Evolutionary conservation across 2,113 vertebrate species (phyloP).

Genomic region (Hypomesus transpacificus): DNA sequence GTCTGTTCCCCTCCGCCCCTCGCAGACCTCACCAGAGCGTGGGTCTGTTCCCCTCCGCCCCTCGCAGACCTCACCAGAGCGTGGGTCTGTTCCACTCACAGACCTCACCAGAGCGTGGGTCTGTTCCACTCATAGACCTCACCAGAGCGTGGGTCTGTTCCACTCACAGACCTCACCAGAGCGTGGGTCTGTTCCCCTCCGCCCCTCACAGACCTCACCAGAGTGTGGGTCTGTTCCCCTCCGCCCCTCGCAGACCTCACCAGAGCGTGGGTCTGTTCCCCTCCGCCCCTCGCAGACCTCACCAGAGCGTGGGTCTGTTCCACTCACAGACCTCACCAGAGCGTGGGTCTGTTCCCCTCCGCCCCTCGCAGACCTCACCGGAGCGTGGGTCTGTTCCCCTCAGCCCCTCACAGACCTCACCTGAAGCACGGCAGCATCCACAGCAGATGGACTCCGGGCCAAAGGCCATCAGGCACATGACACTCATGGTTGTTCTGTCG

Average conservation of each 20-base stretch:
- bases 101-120: neutral
- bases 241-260: conserved; percentile 48
- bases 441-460: conserved; percentile 91
- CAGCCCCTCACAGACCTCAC: conserved; percentile 47
- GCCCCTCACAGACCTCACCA: conserved; percentile 19
- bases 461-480: conserved; percentile 77
- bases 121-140: conserved; percentile 46
- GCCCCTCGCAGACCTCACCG: conserved; percentile 47
- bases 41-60: conserved; percentile 39
- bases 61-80: conserved; percentile 39
- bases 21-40: conserved; percentile 42
- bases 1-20: conserved; percentile 43
- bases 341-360: conserved; percentile 32
- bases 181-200: conserved; percentile 12
- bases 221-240: conserved; percentile 23
- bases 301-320: too few relatives aligned
- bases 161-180: conserved; percentile 43
- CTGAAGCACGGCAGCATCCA: conserved; percentile 46
- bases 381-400: conserved; percentile 26
- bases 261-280: neutral
- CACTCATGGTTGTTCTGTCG: conserved; percentile 79
- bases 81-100: neutral
- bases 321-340: too few relatives aligned
- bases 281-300: too few relatives aligned
- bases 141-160: conserved; percentile 17